Percentiles rank a stretch among this genome's conserved stretches.
Evolutionary conservation across 2,113 vertebrate species (phyloP).

Genomic region (Callaeas wilsoni): DNA sequence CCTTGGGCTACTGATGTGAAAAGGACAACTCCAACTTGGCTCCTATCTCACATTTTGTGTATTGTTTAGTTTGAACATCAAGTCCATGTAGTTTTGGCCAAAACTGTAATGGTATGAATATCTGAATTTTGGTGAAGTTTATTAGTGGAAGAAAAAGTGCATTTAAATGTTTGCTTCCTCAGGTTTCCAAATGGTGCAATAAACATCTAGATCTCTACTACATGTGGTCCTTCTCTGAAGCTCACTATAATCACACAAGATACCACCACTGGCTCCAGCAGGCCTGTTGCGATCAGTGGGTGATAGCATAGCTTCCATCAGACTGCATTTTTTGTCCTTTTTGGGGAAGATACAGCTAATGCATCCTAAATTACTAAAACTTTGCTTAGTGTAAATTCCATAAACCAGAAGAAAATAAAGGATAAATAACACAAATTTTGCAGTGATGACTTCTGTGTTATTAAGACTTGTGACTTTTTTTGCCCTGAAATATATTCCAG

Average conservation of each 20-base stretch:
- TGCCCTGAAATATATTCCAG: neutral
- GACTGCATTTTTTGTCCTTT: neutral
- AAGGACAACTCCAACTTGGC: neutral
- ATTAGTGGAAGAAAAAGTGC: neutral
- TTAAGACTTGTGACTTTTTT: neutral
- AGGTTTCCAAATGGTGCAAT: neutral
- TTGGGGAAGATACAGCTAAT: neutral
- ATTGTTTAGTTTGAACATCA: neutral
- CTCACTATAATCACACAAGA: neutral
- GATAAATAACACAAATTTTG: neutral
- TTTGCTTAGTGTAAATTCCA: neutral
- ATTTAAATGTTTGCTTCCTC: neutral
- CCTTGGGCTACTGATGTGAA: neutral
- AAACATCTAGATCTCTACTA: rapidly evolving
- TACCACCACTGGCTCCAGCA: neutral
- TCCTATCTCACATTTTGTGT: neutral
- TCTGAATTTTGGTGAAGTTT: neutral
- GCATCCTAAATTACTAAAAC: neutral
- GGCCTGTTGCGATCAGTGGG: neutral
- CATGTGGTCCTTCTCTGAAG: neutral
- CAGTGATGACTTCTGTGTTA: neutral
- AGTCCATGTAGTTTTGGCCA: neutral
- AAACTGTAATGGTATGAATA: neutral
- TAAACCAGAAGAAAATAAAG: neutral
- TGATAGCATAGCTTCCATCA: neutral